Conservation (phyloP, 2,113 vertebrate genomes). For the Nyctibius bracteatus region DNA sequence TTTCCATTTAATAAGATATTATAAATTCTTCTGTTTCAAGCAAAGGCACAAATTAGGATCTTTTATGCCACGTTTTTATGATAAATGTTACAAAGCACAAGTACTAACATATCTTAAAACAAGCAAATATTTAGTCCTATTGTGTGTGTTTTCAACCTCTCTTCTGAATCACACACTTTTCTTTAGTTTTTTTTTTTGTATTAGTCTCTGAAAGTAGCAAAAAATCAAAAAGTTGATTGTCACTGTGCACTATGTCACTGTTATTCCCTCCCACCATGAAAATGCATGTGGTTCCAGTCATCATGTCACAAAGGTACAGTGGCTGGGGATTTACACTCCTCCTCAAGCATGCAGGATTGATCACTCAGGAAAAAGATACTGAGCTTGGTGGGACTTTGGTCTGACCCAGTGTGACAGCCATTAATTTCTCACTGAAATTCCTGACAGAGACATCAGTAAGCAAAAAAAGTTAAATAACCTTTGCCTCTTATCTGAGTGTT, state of each 20-base stretch:
- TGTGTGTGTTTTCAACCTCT: neutral
- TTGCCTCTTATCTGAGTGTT: neutral
- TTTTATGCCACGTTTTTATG: neutral
- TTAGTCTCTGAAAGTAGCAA: neutral
- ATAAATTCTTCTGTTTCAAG: neutral
- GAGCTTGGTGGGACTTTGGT: neutral
- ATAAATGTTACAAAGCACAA: neutral
- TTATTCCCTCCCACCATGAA: neutral
- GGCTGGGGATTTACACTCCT: neutral
- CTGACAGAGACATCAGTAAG: neutral
- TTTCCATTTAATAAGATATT: neutral
- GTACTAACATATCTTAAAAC: neutral
- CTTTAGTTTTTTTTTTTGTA: neutral
- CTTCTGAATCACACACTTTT: neutral
- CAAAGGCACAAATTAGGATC: neutral
- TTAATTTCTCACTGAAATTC: neutral
- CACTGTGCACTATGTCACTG: neutral
- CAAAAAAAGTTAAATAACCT: neutral
- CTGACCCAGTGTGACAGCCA: neutral
- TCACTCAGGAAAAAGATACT: neutral
- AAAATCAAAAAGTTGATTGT: neutral
- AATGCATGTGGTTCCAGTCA: neutral
- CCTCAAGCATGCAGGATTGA: neutral
- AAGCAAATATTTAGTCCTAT: neutral
- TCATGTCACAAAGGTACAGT: neutral